Conservation (phyloP, 2,888 invertebrate genomes). For the Polydrusus tereticollis region DNA sequence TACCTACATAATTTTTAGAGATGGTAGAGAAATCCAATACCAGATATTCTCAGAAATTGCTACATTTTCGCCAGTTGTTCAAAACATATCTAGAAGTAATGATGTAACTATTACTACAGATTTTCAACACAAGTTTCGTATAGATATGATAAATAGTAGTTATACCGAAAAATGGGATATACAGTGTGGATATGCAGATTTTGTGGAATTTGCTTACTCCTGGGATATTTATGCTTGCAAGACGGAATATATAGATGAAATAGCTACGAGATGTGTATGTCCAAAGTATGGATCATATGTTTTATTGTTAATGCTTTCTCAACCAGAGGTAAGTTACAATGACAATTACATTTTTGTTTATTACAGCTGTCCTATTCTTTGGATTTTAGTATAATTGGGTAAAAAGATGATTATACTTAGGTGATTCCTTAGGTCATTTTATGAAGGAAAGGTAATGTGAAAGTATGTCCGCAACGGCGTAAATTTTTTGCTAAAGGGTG, state of each 20-base stretch:
- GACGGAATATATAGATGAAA: conserved; percentile 66
- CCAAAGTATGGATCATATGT: conserved; percentile 75
- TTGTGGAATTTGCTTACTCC: conserved; percentile 69
- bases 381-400: too few species aligned
- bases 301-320: conserved; percentile 71
- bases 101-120: conserved; percentile 65
- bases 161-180: conserved; percentile 68
- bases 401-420: too few species aligned
- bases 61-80: conserved; percentile 60
- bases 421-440: too few species aligned
- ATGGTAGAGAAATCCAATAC: conserved; percentile 77
- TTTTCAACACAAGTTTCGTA: conserved; percentile 68
- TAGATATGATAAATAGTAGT: conserved; percentile 51
- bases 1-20: conserved; percentile 65
- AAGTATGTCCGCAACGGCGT: too few species aligned
- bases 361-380: too few species aligned
- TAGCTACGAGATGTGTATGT: conserved; percentile 73
- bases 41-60: conserved; percentile 74
- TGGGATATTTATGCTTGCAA: conserved; percentile 76
- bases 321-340: conserved; percentile 51
- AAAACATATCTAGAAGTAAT: conserved; percentile 38
- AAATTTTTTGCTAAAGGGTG: too few species aligned
- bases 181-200: conserved; percentile 68
- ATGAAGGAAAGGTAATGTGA: too few species aligned
- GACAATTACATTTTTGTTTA: too few species aligned